Evolutionary conservation across 2,113 vertebrate species (phyloP).

Genomic region (Gambusia holbrooki): DNA sequence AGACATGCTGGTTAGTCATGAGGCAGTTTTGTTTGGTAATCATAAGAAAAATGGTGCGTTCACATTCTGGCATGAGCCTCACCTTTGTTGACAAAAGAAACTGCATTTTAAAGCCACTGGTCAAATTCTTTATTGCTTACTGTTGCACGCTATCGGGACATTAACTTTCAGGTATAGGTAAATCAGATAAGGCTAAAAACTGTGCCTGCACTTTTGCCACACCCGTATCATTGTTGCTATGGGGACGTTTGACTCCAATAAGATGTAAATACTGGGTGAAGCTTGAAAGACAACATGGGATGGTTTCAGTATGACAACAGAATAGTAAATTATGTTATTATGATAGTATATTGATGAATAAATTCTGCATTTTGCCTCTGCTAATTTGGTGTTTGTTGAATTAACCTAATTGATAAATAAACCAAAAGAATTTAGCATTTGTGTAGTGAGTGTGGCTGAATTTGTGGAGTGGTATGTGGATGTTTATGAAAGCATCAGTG

Average conservation of each 20-base stretch:
- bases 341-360: too few species aligned
- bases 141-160: background rate
- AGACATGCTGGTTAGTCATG: background rate
- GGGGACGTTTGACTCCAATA: conserved; percentile 7
- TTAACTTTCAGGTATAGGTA: background rate
- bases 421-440: too few species aligned
- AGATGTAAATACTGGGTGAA: conserved; percentile 3
- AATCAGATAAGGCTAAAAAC: background rate
- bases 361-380: too few species aligned
- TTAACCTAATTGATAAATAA: too few species aligned
- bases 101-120: background rate
- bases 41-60: background rate
- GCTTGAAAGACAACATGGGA: background rate
- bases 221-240: background rate
- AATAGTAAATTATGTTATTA: background rate
- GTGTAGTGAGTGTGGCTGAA: too few species aligned
- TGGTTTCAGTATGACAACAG: background rate
- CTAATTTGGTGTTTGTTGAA: too few species aligned
- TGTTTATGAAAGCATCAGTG: too few species aligned
- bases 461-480: too few species aligned
- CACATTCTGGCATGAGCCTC: background rate
- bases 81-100: background rate
- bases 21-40: background rate
- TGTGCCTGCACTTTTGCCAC: background rate
- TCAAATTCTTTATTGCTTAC: background rate